A percentile compares a stretch with the other conserved stretches of the same genome.
Conservation (phyloP, 2,797 vertebrate species). For the Myotis pilosus region DNA sequence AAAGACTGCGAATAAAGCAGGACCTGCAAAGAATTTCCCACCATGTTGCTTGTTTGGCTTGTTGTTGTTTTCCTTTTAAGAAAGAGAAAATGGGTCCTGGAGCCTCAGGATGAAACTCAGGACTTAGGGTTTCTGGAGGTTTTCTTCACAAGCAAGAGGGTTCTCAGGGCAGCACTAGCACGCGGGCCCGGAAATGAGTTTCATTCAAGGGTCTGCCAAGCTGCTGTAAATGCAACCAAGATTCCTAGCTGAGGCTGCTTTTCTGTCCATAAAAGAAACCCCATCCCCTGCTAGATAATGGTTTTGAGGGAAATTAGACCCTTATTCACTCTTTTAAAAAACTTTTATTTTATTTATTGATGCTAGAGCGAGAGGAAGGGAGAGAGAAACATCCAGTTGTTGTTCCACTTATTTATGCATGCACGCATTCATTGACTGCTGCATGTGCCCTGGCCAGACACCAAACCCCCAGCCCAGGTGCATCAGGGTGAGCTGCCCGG, state of each 20-base stretch:
- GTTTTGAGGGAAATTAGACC: slow-evolving; percentile 22
- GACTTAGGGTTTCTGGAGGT: not conserved
- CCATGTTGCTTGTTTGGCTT: not conserved
- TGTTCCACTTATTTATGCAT: not conserved
- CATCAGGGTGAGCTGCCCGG: not conserved
- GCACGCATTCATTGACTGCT: not conserved
- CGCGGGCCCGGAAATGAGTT: not conserved
- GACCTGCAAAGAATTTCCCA: not conserved
- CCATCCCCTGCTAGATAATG: not conserved
- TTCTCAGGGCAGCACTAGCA: not conserved
- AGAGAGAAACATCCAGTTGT: not conserved
- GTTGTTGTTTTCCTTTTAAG: not conserved
- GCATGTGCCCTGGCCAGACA: not conserved
- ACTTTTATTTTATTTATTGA: not conserved
- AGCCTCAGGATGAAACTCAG: not conserved
- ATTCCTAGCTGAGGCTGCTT: not conserved
- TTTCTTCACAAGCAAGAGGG: not conserved
- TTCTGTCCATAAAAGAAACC: not conserved
- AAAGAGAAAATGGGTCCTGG: slow-evolving; percentile 2
- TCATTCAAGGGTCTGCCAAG: not conserved
- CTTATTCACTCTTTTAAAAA: not conserved
- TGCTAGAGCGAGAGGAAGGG: not conserved
- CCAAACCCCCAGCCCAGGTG: not conserved
- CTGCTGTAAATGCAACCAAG: not conserved
- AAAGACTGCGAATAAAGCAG: accelerated